Evolutionary conservation across 1,140 invertebrate genomes (phyloP).

Genomic region (Cydia strobilella): DNA sequence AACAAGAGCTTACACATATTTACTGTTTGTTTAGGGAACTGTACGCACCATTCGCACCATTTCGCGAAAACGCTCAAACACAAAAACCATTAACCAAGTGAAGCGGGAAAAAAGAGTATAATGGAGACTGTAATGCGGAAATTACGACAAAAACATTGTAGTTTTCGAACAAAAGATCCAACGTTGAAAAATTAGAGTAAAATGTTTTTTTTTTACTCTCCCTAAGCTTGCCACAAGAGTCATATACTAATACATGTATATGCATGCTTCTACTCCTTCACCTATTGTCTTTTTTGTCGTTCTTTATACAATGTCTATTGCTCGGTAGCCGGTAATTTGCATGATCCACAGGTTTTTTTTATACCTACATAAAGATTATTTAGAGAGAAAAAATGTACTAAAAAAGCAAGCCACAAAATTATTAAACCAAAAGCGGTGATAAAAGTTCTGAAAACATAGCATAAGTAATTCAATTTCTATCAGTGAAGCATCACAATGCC

Average conservation of each 20-base stretch:
- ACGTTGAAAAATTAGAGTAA: neutral
- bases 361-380: neutral
- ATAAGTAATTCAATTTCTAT: neutral
- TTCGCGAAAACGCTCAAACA: constrained; percentile 1
- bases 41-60: neutral
- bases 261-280: too few relatives aligned
- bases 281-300: too few relatives aligned
- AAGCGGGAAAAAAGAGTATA: neutral
- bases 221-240: too few relatives aligned
- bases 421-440: neutral
- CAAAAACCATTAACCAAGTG: constrained; percentile 11
- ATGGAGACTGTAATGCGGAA: neutral
- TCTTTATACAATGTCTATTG: too few relatives aligned
- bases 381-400: neutral
- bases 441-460: neutral
- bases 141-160: constrained; percentile 6
- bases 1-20: too few relatives aligned
- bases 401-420: neutral
- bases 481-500: neutral
- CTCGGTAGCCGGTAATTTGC: too few relatives aligned
- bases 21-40: neutral
- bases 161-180: neutral
- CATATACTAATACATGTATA: too few relatives aligned
- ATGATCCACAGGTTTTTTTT: too few relatives aligned
- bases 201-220: neutral